These are phyloP conservation scores for Meiosimyza decipiens DNA, from an alignment of 2,888 invertebrate species.

Conservation along the genomic window DNA sequence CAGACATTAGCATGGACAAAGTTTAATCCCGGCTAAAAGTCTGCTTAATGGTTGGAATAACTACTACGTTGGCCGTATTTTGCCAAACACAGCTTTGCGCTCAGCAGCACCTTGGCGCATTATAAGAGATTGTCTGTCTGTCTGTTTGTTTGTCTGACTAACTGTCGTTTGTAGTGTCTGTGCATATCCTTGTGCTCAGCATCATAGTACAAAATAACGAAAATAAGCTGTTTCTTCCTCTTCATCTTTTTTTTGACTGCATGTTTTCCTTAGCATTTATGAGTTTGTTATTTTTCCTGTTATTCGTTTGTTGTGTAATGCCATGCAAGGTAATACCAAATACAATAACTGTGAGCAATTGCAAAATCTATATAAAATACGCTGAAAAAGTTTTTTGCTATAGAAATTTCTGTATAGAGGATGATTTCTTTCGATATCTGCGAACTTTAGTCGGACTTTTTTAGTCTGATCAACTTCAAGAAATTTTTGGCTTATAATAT, in stretches of 20 bases:
- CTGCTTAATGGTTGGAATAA: constrained; percentile 22
- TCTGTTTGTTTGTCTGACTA: not conserved
- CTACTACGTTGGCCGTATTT: not conserved
- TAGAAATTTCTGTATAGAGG: no score
- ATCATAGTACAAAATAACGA: not conserved
- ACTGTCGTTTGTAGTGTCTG: not conserved
- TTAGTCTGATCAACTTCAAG: no score
- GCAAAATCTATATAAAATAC: not conserved
- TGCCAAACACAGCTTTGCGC: no score
- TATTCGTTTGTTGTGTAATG: not conserved
- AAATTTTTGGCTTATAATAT: no score
- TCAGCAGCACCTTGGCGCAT: no score
- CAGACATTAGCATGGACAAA: constrained; percentile 36
- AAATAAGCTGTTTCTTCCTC: constrained; percentile 19
- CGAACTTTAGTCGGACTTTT: no score
- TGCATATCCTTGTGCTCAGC: not conserved
- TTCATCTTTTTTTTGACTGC: constrained; percentile 22
- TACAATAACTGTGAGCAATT: not conserved
- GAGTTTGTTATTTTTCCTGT: not conserved
- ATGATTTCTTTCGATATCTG: no score
- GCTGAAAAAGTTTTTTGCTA: no score
- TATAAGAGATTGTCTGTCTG: not conserved
- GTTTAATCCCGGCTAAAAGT: constrained; percentile 36
- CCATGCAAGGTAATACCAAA: not conserved
- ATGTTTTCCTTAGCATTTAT: constrained; percentile 14